Conservation (phyloP, 1,140 invertebrate species). For the Oedothorax gibbosus region DNA sequence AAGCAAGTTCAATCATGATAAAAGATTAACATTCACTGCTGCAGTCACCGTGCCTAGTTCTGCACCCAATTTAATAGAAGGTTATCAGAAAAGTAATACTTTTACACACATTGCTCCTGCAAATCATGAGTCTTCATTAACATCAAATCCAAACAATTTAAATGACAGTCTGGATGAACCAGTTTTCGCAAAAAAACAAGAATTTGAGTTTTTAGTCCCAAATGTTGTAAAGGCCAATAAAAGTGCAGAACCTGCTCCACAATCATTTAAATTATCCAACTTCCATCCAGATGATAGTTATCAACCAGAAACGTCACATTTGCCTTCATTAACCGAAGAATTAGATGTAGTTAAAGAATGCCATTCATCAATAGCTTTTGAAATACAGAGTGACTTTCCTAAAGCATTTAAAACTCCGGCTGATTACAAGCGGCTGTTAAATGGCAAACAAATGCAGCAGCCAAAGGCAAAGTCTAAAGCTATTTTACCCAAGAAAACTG, state of each 20-base stretch:
- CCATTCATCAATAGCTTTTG: constrained; percentile 8
- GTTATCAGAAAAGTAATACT: too few species aligned
- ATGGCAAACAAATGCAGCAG: neutral
- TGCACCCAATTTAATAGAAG: too few species aligned
- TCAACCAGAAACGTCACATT: neutral
- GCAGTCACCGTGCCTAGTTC: too few species aligned
- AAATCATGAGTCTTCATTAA: too few species aligned
- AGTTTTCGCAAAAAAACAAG: neutral
- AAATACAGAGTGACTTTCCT: neutral
- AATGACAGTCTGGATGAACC: too few species aligned
- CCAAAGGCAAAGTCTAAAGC: neutral
- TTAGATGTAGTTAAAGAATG: neutral
- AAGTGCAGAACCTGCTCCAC: neutral
- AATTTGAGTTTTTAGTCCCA: neutral
- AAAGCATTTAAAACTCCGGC: constrained; percentile 6
- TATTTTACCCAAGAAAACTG: neutral
- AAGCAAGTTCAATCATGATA: too few species aligned
- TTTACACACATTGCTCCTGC: too few species aligned
- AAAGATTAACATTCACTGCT: too few species aligned
- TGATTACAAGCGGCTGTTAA: neutral
- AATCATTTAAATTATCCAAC: neutral
- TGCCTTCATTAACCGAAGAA: neutral
- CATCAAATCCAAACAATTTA: too few species aligned
- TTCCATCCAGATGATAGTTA: neutral
- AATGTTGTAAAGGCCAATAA: neutral